Conservation (phyloP, 2,888 invertebrate genomes). For the Mactromeris polynyma region DNA sequence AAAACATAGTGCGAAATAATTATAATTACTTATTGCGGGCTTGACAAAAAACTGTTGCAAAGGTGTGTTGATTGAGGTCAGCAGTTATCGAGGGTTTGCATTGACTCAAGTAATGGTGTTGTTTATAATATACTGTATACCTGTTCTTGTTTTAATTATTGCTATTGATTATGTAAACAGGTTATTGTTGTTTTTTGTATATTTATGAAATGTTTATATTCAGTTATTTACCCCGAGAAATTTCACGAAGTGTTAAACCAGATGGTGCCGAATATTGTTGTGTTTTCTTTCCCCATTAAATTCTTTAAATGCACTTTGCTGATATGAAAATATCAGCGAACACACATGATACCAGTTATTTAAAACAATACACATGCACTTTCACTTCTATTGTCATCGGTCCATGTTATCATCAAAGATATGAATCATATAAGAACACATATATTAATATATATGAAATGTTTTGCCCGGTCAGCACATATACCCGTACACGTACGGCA, state of each 20-base stretch:
- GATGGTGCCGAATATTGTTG: background rate
- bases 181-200: background rate
- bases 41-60: background rate
- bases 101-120: background rate
- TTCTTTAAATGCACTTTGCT: too few relatives aligned
- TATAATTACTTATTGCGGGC: too few relatives aligned
- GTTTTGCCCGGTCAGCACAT: too few relatives aligned
- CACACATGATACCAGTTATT: too few relatives aligned
- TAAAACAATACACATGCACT: too few relatives aligned
- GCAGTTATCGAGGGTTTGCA: background rate
- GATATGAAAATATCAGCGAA: too few relatives aligned
- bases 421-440: too few relatives aligned
- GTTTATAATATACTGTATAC: background rate
- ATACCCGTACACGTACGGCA: too few relatives aligned
- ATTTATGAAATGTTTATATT: conserved; percentile 13
- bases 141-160: background rate
- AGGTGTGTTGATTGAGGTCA: background rate
- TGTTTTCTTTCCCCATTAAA: background rate
- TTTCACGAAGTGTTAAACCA: background rate
- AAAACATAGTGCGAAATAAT: too few relatives aligned
- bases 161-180: background rate
- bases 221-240: background rate
- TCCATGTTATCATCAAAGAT: too few relatives aligned
- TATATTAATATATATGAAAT: too few relatives aligned
- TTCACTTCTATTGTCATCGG: too few relatives aligned